Base-by-base conservation (phyloP, 2,113 vertebrate genomes). In the Engraulis encrasicolus region DNA sequence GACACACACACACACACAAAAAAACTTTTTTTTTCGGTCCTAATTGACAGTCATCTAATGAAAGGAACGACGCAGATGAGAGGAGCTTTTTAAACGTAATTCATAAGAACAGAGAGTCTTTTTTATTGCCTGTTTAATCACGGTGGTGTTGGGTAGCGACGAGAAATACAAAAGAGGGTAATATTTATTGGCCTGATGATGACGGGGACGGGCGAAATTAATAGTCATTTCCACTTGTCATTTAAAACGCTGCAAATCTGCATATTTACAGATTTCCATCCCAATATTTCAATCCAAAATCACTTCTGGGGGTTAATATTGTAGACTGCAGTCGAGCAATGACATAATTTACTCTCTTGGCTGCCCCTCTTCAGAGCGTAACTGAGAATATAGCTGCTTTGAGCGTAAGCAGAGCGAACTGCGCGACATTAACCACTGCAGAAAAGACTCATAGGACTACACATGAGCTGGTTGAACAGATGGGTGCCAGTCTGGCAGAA, bases 31-130 rank as follows among this genome's bases (percentile, higher is more conserved):
- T 95, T 95, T 96, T 94, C n/a, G n/a, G n/a, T n/a, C 94, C 93
- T 96, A 96, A 97, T 95, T 96, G 96, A 96, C 95, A 93, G 92
- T 95, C 94, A 95, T 95, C 94, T 95, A 96, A 97, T 95, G 95
- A 95, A 93, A 90, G 87, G 86, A 90, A 50, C 86, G 77, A 74
- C 27, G 27, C 87, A 66, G 58, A 45, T 50, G 15, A 36, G 80
- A 37, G 82, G 54, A 86, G 18, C 80, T 87, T 82, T 80, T 31
- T 4, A 89, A 74, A 87, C 48, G 54, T 74, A 87, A 85, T 66
- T 81, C 84, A n/a, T 20, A 15, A 78, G 88, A 86, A 86, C 34
- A 31, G 20, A 20, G 83, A n/a, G n/a, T n/a, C 27, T 5, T 52
- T 85, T 88, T 86, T 83, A 83, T 77, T 86, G 85, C 79, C 77